Conservation (phyloP, 2,113 vertebrate species). For the Callithrix jacchus region DNA sequence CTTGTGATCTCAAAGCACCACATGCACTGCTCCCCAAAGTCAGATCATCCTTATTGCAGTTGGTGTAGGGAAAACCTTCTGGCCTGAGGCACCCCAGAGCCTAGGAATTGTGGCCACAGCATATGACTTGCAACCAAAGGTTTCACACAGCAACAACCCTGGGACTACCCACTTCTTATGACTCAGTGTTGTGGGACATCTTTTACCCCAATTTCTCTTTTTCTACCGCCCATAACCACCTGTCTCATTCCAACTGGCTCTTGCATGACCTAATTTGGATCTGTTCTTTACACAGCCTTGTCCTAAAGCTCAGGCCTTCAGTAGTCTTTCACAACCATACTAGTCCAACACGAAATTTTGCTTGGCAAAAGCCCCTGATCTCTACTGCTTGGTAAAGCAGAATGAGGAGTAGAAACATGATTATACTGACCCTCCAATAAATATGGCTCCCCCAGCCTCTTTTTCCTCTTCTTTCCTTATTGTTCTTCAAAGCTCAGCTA, state of each 20-base stretch:
- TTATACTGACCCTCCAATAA: neutral
- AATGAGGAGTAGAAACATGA: neutral
- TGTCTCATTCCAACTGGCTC: neutral
- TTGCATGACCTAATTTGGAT: neutral
- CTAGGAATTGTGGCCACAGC: neutral
- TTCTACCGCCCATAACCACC: neutral
- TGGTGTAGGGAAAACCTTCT: neutral
- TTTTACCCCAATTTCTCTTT: constrained; percentile 52
- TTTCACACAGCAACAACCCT: neutral
- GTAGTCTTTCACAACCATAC: neutral
- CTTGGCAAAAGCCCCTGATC: neutral
- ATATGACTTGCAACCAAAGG: neutral
- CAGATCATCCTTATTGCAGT: neutral
- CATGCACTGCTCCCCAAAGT: neutral
- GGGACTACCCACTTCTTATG: neutral
- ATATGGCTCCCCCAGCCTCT: neutral
- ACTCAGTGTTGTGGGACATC: neutral
- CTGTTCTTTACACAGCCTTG: neutral
- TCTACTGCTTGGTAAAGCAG: neutral
- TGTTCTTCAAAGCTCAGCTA: neutral
- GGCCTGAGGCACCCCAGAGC: neutral
- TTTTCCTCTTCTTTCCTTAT: neutral
- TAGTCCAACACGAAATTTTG: neutral
- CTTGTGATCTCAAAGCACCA: neutral
- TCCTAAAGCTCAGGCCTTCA: neutral